Evolutionary conservation across 2,888 invertebrate species (phyloP), one percentile per base, ranked within the genome.

Genomic region (Drosophila parthenogenetica): DNA sequence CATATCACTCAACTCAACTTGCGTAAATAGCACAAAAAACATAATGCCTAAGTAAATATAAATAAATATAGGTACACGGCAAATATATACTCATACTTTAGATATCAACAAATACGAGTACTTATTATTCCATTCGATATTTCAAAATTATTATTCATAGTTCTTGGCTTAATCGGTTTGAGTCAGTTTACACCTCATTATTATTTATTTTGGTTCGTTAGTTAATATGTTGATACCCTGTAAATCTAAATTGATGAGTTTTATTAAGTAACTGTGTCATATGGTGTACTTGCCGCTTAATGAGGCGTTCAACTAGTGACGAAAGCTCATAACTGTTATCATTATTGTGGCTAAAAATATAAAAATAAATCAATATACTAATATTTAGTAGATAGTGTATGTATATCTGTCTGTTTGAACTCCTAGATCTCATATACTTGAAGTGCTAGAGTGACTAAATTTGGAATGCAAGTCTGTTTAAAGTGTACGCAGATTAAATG

Each of bases 1-100:
- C 49, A 4, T 76, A 77, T 69, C 77, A 68, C 64, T 63, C 63
- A 77, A 68, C 64, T 63, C 63, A 77, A 67, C 63, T 61, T 59
- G 35, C 29, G 45, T 29, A 54, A 75, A 78, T 61, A 63, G 39
- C 50, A 40, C 25, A 50, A 42, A 68, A 29, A 29, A 63, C 13
- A 66, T 55, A 65, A 67, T 65, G 25, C 62, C 43, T 54, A 63
- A 69, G 63, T 68, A 83, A 81, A 51, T 69, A 74, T 46, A 29
- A 42, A 40, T 54, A 57, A 59, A 39, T 42, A 55, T 22, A 39
- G 13, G 25, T 25, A 25, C 14, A 45, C 8, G 11, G 37, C 16
- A 17, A 4, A 25, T 7, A 25, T 45, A 45, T 45, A 35, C 35
- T 22, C 45, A 2, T 22, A 57, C 22, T 22, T 35, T 7, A 39